Percentiles rank a stretch among this genome's conserved stretches.
Evolutionary conservation across 2,113 vertebrate species (phyloP).

Genomic region (Eidolon helvum): DNA sequence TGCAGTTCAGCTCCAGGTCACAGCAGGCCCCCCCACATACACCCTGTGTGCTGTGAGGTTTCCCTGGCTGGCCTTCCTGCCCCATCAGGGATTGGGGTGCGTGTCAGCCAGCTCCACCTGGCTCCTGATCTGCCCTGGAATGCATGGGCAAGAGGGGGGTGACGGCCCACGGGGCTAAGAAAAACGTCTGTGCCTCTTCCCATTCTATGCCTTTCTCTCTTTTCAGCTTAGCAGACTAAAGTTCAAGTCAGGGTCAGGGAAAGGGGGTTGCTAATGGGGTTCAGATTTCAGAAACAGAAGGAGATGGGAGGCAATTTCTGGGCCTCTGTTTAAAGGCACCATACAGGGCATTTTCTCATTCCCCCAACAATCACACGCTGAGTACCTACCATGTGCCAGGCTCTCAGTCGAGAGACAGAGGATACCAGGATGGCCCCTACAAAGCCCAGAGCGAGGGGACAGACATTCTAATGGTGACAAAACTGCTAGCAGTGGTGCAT

Average conservation of each 20-base stretch:
- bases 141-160: slow-evolving; percentile 3
- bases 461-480: neutral
- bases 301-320: neutral
- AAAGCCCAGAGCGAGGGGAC: neutral
- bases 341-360: neutral
- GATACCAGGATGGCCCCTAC: neutral
- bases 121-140: slow-evolving; percentile 77
- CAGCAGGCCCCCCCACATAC: slow-evolving; percentile 61
- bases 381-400: neutral
- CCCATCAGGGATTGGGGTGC: neutral
- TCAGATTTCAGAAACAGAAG: slow-evolving; percentile 29
- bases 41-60: slow-evolving; percentile 66
- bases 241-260: slow-evolving; percentile 44
- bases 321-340: neutral
- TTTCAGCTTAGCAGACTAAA: slow-evolving; percentile 5
- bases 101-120: slow-evolving; percentile 68
- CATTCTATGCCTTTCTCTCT: slow-evolving; percentile 72
- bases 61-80: slow-evolving; percentile 77
- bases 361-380: neutral
- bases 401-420: neutral
- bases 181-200: slow-evolving; percentile 81
- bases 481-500: neutral
- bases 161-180: neutral
- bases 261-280: neutral
- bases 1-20: slow-evolving; percentile 76